Conservation (phyloP, 2,113 vertebrate species). For the Lynx canadensis region DNA sequence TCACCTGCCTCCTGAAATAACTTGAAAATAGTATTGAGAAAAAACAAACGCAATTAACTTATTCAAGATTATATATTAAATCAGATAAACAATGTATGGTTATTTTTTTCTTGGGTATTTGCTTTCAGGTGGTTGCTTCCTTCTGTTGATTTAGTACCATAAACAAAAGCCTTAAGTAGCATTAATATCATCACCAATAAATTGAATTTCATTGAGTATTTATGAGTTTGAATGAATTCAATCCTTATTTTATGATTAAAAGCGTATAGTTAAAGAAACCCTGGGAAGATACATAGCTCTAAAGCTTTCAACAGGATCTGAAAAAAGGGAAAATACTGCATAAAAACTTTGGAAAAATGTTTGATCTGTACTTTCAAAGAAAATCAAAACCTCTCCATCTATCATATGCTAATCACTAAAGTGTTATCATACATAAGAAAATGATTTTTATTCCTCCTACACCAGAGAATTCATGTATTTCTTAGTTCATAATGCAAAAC, state of each 20-base stretch:
- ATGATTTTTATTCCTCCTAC: background rate
- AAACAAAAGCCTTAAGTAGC: background rate
- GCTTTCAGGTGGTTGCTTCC: background rate
- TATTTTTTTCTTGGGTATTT: background rate
- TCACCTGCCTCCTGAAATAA: background rate
- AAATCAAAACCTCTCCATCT: constrained; percentile 51
- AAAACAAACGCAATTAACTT: background rate
- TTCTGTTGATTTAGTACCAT: background rate
- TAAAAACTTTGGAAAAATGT: constrained; percentile 41
- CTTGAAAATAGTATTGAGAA: background rate
- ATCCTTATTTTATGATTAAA: background rate
- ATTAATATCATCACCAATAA: background rate
- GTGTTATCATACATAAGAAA: background rate
- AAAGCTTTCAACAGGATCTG: background rate
- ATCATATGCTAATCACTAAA: constrained; percentile 39
- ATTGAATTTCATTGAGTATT: background rate
- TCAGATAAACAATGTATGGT: constrained; percentile 12
- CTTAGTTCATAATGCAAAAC: background rate
- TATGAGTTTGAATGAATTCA: background rate
- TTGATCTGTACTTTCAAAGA: constrained; percentile 60
- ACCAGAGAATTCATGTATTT: background rate
- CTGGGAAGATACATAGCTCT: background rate
- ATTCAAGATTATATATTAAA: background rate
- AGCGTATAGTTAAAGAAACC: background rate
- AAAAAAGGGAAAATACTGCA: constrained; percentile 29